Conservation (phyloP, 2,113 vertebrate species). For the Gymnocephalus cernua region DNA sequence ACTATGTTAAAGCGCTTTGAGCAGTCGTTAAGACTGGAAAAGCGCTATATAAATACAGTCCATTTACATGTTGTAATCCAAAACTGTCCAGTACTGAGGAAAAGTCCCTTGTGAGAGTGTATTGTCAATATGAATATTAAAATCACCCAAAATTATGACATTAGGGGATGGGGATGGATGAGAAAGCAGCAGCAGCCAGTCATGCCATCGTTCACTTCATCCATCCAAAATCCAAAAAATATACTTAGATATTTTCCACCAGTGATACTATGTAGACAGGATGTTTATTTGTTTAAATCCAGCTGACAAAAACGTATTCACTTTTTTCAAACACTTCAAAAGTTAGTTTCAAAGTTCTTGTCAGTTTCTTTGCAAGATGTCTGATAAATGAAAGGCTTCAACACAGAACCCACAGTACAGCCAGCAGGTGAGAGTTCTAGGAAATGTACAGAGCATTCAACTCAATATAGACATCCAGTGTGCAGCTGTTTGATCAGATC, state of each 20-base stretch:
- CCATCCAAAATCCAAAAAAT: too few species aligned
- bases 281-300: not conserved
- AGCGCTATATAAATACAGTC: too few species aligned
- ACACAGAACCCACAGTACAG: not conserved
- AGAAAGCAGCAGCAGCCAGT: too few species aligned
- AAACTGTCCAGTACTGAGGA: too few species aligned
- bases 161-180: too few species aligned
- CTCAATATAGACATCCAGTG: not conserved
- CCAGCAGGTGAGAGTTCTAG: not conserved
- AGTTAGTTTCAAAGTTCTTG: not conserved
- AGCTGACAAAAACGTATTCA: not conserved
- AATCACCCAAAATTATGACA: too few species aligned
- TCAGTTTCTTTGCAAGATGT: not conserved
- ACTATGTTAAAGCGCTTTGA: too few species aligned
- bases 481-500: conserved; percentile 60
- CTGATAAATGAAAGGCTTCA: not conserved
- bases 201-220: too few species aligned
- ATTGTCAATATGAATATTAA: too few species aligned
- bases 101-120: too few species aligned
- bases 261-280: not conserved
- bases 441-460: not conserved
- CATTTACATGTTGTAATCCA: too few species aligned
- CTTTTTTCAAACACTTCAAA: not conserved
- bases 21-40: too few species aligned
- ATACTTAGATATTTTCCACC: not conserved